A percentile compares a stretch with the other conserved stretches of the same genome.
phyloP scores from a whole-genome alignment of 2,888 invertebrate species.

The Andrena haemorrhoa region DNA sequence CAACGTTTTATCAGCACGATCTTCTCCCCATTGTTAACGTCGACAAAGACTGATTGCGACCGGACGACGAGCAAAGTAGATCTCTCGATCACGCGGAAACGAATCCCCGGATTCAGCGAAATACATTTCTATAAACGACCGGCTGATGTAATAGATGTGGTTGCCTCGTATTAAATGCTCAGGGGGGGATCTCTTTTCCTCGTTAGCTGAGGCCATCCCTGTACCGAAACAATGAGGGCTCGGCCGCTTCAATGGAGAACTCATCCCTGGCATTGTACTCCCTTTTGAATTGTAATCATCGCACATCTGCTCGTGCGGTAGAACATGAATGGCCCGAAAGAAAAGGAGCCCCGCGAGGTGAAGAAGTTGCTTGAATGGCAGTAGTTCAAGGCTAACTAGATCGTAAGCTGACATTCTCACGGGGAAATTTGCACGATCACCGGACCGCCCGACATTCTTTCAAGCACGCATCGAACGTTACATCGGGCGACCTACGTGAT shows the following conservation, averaged over 20 bases:
- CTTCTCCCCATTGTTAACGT: conserved; percentile 47
- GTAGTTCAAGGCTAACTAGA: conserved; percentile 62
- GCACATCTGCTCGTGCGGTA: conserved; percentile 52
- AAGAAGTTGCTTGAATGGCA: conserved; percentile 47
- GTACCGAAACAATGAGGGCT: conserved; percentile 58
- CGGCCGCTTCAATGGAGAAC: conserved; percentile 45
- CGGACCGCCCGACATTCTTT: neutral
- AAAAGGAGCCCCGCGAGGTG: conserved; percentile 47
- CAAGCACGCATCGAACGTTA: neutral
- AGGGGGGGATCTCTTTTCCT: conserved; percentile 38
- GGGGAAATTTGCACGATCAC: conserved; percentile 20
- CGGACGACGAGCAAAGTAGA: conserved; percentile 23
- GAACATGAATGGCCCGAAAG: conserved; percentile 50
- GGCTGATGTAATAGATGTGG: conserved; percentile 37
- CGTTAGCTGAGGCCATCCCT: conserved; percentile 38
- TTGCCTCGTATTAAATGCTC: conserved; percentile 53
- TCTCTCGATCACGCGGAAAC: conserved; percentile 46
- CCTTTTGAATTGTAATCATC: conserved; percentile 62
- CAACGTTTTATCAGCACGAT: conserved; percentile 47
- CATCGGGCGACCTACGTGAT: neutral
- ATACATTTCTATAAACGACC: conserved; percentile 37
- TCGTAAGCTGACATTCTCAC: conserved; percentile 42
- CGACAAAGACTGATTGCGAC: conserved; percentile 56
- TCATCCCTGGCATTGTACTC: conserved; percentile 50
- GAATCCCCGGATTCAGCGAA: conserved; percentile 33